Evolutionary conservation across 2,888 invertebrate genomes (phyloP).

Genomic region (Pollenia amentaria): DNA sequence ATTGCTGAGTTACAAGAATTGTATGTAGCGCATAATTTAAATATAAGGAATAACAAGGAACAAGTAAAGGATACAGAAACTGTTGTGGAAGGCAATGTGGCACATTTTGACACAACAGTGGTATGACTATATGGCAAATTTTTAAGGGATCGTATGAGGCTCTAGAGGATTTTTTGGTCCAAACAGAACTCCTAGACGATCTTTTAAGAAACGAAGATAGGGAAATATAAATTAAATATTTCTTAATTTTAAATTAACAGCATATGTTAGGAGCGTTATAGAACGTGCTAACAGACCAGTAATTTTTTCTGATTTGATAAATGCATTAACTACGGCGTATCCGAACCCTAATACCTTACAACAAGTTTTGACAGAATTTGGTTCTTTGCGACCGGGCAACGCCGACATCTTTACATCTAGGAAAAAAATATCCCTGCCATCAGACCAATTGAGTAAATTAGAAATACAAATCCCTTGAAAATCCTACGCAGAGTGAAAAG

Average conservation of each 20-base stretch:
- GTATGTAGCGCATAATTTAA: too few relatives aligned
- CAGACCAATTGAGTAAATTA: not conserved
- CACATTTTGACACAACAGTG: not conserved
- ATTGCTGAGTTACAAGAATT: too few relatives aligned
- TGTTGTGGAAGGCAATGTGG: not conserved
- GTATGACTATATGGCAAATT: conserved; percentile 1
- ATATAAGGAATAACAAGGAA: too few relatives aligned
- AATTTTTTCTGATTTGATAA: not conserved
- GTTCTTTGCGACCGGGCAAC: not conserved
- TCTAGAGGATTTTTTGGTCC: conserved; percentile 15
- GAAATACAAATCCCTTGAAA: not conserved
- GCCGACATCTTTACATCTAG: not conserved
- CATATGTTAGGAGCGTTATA: not conserved
- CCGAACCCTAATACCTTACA: conserved; percentile 11
- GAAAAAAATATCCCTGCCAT: not conserved
- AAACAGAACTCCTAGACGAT: conserved; percentile 2
- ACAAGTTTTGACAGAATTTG: conserved; percentile 15
- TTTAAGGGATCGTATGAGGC: conserved; percentile 3
- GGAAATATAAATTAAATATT: conserved; percentile 8
- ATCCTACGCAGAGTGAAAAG: conserved; percentile 15
- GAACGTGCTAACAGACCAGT: conserved; percentile 2
- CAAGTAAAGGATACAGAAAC: not conserved
- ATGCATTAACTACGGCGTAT: not conserved
- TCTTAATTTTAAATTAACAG: conserved; percentile 16
- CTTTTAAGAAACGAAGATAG: not conserved